Percentiles rank a stretch among this genome's conserved stretches.
Conservation (phyloP, 2,113 vertebrate genomes). For the Tetrao urogallus region DNA sequence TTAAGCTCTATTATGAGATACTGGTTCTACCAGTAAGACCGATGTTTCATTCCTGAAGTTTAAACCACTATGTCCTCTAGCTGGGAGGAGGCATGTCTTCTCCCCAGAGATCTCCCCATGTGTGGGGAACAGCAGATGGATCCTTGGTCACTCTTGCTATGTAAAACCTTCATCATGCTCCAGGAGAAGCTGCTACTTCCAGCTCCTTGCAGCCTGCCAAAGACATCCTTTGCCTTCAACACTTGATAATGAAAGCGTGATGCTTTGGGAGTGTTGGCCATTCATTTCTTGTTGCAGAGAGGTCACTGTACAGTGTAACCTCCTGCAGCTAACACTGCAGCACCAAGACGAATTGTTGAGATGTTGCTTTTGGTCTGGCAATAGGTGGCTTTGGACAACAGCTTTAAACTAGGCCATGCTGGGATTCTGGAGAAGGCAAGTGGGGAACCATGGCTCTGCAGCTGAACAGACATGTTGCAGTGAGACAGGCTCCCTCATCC, state of each 20-base stretch:
- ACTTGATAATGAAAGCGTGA: neutral
- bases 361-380: neutral
- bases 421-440: neutral
- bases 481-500: neutral
- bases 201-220: neutral
- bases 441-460: neutral
- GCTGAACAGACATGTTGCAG: neutral
- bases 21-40: neutral
- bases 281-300: neutral
- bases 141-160: neutral
- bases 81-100: neutral
- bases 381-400: accelerated
- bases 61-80: neutral
- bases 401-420: neutral
- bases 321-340: neutral
- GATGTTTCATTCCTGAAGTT: neutral
- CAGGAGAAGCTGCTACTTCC: neutral
- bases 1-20: neutral
- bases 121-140: neutral
- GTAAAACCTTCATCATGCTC: neutral
- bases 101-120: neutral
- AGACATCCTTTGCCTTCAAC: neutral
- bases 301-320: neutral
- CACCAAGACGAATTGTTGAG: neutral
- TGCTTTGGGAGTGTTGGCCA: accelerated